Base-by-base conservation (phyloP, 1,140 invertebrate species). In the Saccostrea glomerata region DNA sequence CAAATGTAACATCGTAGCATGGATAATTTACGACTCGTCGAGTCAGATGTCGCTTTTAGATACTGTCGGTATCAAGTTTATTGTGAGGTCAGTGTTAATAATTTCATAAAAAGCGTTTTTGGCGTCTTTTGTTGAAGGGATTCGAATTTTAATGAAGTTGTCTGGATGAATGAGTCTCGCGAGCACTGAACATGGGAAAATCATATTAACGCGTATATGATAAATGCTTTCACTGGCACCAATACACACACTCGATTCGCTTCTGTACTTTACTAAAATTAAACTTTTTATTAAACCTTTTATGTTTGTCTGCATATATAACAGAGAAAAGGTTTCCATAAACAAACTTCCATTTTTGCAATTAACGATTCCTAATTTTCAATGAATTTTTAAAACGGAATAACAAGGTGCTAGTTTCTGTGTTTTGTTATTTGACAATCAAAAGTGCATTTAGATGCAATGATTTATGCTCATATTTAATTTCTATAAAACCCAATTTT, bases 11-110 rank as follows among this genome's bases (percentile, higher is more conserved):
- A 20, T 77, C 25, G 36, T 25, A 23, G 25, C 70, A 30, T 15
- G 70, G 70, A 63, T 77, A 30, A 77, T 77, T 77, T 77, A 77
- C 30, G 70, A 30, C 25, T 15, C 11, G 13, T 15, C 23, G 25
- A 15, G 70, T 77, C 70, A 30, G 30, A 13, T 77, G 11, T 77
- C 70, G 13, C 1, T 77, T 3, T 12, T 17, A 12, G 25, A 77
- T 77, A 77, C 70, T 36, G 70, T 36, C 70, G 7, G 70, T 77
- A 36, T 77, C 70, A 77, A 77, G 70, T 77, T 77, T 25, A 36
- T 36, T 36, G 25, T 25, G 70, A 36, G 70, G 70, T 77, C 70
- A 77, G 70, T 77, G 70, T 77, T 77, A 77, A 77, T 77, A 30
- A 77, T 77, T 77, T 77, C 70, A 77, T 77, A 77, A 73, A 77